Evolutionary conservation across 2,113 vertebrate species (phyloP), one percentile per base, ranked within the genome.

Genomic region (Trinectes maculatus): DNA sequence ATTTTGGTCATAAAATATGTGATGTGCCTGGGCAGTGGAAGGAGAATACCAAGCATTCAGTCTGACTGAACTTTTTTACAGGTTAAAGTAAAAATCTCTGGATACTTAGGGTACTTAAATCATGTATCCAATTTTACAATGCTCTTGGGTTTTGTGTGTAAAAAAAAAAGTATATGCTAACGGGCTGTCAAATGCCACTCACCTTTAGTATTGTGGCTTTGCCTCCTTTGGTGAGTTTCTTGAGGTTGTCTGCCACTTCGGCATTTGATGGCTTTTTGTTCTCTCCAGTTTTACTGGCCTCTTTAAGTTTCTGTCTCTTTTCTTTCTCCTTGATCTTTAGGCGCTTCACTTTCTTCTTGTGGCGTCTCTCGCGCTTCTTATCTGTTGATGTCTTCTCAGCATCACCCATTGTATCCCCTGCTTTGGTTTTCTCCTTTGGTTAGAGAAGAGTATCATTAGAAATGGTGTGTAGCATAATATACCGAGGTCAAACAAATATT

Each of bases 351-450:
- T 81, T 73, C 86, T 98, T 99, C 79, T 94, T 98, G 84, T 90
- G 93, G 36, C 97, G 92, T 29, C 94, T 89, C 43, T 97, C 96
- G 1, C 97, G 93, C 57, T 96, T 99, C 89, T 93, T 98, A 84
- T 99, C 97, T 1, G 97, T 96, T 26, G 87, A 26, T 1, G 95
- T 96, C 90, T 96, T 98, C 85, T 99, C 98, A 0, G 91, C 85
- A 40, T 88, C 86, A 4, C 96, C 93, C 74, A 97, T 91, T 19
- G 96, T 0, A 63, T 96, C 95, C 47, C 97, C 97, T 2, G 93
- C 95, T 89, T 95, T 96, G 88, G 92, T 96, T 92, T 99, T 99
- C 77, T 94, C 95, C 97, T 99, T 72, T 72, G 73, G 48, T 46
- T 42, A 26, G 24, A 77, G 16, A 28, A 48, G 19, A 53, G 19